A percentile compares a stretch with the other conserved stretches of the same genome.
phyloP scores from a whole-genome alignment of 30 jellyfish, hydroid and myxozoan genomes.

The Chironex yamaguchii region DNA sequence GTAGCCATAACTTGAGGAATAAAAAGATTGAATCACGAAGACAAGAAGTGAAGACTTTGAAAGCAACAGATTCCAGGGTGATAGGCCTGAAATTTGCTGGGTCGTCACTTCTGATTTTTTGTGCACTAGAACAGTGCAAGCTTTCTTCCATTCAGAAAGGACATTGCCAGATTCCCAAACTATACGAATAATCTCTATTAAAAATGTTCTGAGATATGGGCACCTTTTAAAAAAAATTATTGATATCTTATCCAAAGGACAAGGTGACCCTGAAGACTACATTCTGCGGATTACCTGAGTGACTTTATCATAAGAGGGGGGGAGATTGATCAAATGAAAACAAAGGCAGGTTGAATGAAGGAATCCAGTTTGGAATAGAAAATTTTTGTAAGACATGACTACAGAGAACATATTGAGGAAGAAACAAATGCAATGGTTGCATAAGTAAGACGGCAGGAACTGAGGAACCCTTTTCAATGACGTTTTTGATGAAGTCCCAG shows the following conservation, averaged over 20 bases:
- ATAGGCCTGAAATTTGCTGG: background rate
- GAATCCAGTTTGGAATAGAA: too few relatives aligned
- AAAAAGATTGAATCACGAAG: background rate
- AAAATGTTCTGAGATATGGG: background rate
- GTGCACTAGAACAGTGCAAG: background rate
- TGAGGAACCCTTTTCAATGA: too few relatives aligned
- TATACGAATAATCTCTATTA: background rate
- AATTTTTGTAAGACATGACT: too few relatives aligned
- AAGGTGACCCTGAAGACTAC: background rate
- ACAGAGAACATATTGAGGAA: too few relatives aligned
- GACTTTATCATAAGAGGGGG: too few relatives aligned
- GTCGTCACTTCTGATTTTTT: background rate
- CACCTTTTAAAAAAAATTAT: background rate
- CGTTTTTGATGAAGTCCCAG: too few relatives aligned
- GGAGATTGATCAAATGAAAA: too few relatives aligned
- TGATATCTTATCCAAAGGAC: background rate
- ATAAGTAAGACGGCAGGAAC: too few relatives aligned
- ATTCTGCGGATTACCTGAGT: background rate
- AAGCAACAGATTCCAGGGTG: background rate
- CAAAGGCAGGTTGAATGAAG: too few relatives aligned
- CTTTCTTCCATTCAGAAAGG: background rate
- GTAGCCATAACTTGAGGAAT: background rate
- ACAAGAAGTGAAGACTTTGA: background rate
- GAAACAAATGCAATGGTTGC: too few relatives aligned
- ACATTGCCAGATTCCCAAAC: background rate